Percentiles rank a stretch among this genome's conserved stretches.
Evolutionary conservation across 1,140 invertebrate genomes (phyloP).

Genomic region (Ips typographus): DNA sequence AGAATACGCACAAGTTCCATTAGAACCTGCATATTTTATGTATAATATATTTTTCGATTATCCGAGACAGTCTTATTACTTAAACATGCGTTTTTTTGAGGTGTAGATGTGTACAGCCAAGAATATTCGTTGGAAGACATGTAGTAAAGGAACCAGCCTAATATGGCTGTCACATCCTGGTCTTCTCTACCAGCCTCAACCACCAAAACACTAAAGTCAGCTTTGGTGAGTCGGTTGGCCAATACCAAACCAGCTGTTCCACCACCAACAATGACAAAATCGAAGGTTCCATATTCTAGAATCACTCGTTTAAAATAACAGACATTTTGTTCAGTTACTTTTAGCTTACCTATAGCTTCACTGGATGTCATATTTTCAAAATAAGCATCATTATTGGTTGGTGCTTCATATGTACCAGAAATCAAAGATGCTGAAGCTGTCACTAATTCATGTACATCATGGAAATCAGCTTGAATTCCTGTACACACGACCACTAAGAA

Average conservation of each 20-base stretch:
- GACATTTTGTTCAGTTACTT: neutral
- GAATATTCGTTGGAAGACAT: slow-evolving; percentile 49
- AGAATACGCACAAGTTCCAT: slow-evolving; percentile 57
- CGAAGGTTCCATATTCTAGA: slow-evolving; percentile 32
- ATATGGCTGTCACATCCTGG: slow-evolving; percentile 40
- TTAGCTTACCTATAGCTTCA: neutral
- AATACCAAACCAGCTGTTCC: slow-evolving; percentile 41
- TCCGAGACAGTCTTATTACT: slow-evolving; percentile 25
- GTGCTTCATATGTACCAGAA: no score
- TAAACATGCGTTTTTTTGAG: slow-evolving; percentile 25
- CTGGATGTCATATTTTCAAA: neutral
- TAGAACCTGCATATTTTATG: slow-evolving; percentile 46
- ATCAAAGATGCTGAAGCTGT: no score
- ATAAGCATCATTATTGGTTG: neutral
- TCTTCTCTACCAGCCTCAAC: slow-evolving; percentile 46
- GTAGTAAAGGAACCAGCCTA: slow-evolving; percentile 22
- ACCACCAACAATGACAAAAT: slow-evolving; percentile 44
- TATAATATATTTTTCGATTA: slow-evolving; percentile 47
- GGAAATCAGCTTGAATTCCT: no score
- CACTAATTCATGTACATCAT: no score
- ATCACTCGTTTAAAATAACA: neutral
- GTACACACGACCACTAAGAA: no score
- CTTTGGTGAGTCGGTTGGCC: slow-evolving; percentile 39
- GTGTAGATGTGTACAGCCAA: slow-evolving; percentile 69
- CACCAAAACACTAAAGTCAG: slow-evolving; percentile 36